A percentile compares a stretch with the other conserved stretches of the same genome.
These are phyloP conservation scores for Eupsilia transversa DNA, from an alignment of 2,888 invertebrate genomes.

Conservation along the genomic window DNA sequence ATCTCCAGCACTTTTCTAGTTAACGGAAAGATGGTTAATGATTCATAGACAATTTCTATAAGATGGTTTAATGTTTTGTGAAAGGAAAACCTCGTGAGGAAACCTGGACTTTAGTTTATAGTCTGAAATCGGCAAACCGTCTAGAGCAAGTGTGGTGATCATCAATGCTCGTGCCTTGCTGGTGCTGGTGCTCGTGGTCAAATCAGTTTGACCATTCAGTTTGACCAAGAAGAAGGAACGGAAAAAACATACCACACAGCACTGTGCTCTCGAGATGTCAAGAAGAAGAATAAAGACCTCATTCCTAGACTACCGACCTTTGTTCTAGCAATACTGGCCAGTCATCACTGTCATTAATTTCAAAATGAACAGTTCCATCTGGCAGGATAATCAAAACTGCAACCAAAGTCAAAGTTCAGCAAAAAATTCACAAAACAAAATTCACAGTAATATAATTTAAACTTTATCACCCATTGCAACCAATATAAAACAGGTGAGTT, in stretches of 20 bases:
- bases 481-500: slow-evolving; percentile 62
- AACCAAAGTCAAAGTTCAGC: slow-evolving; percentile 61
- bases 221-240: too few species aligned
- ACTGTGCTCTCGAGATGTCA: not conserved
- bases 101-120: too few species aligned
- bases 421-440: slow-evolving; percentile 67
- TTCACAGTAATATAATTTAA: slow-evolving; percentile 65
- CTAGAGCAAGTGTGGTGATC: too few species aligned
- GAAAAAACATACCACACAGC: not conserved
- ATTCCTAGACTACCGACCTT: slow-evolving; percentile 1
- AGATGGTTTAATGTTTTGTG: too few species aligned
- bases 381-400: slow-evolving; percentile 69
- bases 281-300: not conserved
- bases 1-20: not conserved
- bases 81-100: too few species aligned
- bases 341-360: slow-evolving; percentile 57
- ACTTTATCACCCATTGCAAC: slow-evolving; percentile 39
- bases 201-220: too few species aligned
- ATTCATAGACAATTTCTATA: not conserved
- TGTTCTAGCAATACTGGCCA: slow-evolving; percentile 36
- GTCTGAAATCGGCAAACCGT: too few species aligned
- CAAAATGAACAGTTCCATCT: slow-evolving; percentile 72
- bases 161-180: too few species aligned
- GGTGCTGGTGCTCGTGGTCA: too few species aligned
- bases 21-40: not conserved